phyloP scores from a whole-genome alignment of 2,888 invertebrate species.

The Campopleginae sp. region DNA sequence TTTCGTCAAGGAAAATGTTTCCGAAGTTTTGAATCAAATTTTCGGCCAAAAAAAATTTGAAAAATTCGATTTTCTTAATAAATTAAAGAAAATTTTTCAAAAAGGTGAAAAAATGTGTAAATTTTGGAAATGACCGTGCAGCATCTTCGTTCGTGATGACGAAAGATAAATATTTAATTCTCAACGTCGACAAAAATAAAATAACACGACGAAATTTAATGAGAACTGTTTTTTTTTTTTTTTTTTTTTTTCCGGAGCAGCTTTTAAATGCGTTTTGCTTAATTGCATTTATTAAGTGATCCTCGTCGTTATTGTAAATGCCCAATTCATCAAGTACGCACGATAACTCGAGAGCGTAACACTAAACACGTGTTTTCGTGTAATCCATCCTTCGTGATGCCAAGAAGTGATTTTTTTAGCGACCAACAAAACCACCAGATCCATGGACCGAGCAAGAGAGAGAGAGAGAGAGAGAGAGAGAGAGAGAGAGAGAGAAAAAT shows the following conservation, averaged over 20 bases:
- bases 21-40: too few species aligned
- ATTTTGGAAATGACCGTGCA: background rate
- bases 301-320: slow-evolving; percentile 61
- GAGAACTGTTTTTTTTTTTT: too few species aligned
- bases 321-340: slow-evolving; percentile 36
- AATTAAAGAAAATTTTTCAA: background rate
- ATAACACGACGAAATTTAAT: background rate
- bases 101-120: background rate
- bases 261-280: background rate
- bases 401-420: slow-evolving; percentile 47
- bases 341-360: slow-evolving; percentile 52
- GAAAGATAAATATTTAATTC: background rate
- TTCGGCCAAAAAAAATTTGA: too few species aligned
- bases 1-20: too few species aligned
- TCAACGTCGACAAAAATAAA: background rate
- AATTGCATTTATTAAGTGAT: slow-evolving; percentile 34
- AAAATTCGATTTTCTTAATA: background rate
- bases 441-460: slow-evolving; percentile 43
- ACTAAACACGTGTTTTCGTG: slow-evolving; percentile 58
- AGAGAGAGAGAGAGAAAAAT: slow-evolving; percentile 23
- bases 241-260: background rate
- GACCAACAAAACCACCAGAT: slow-evolving; percentile 49
- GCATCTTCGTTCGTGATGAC: background rate
- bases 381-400: slow-evolving; percentile 26
- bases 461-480: slow-evolving; percentile 23